Evolutionary conservation across 2,888 invertebrate species (phyloP), one percentile per base, ranked within the genome.

Genomic region (Cosmorhoe ocellata): DNA sequence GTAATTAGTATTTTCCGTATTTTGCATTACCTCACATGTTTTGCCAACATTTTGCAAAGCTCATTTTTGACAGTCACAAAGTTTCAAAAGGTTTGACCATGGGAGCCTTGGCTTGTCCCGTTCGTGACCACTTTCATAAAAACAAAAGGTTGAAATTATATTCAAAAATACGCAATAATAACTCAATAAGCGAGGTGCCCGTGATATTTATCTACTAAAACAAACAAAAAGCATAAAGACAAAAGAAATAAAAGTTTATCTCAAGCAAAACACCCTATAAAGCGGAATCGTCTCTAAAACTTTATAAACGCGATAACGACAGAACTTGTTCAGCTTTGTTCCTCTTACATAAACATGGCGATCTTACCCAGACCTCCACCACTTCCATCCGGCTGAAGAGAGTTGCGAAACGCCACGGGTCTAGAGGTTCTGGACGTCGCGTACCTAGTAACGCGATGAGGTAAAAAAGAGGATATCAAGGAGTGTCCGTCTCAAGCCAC

Each of bases 221-320:
- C 67, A 70, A 79, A 82, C 75, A 76, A 79, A 74, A 73, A 70
- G 60, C 63, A 78, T 74, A 71, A 61, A 84, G 76, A 84, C 81
- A 81, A 84, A 81, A 79, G 76, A 80, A 82, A 88, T 86, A 85
- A 87, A 72, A 85, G 79, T 82, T 79, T 87, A 88, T 88, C 86
- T 86, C 76, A 73, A 82, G 79, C 86, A 86, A 88, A 89, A 89
- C 90, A 89, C 90, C 89, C 88, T 78, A 89, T 90, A 89, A 90
- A 89, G 84, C 67, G 79, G 78, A 87, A 87, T 83, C 79, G 86
- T 86, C 86, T 84, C 84, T 79, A 80, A 80, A 87, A 89, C 81
- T 90, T 90, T 89, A 88, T 88, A 89, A 89, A 84, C 80, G 87
- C 83, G 90, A 89, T 90, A 90, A 90, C 89, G 87, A 79, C 87